Percentiles rank a stretch among this genome's conserved stretches.
Evolutionary conservation across 1,140 invertebrate genomes (phyloP).

Genomic region (Drosophila gunungcola): DNA sequence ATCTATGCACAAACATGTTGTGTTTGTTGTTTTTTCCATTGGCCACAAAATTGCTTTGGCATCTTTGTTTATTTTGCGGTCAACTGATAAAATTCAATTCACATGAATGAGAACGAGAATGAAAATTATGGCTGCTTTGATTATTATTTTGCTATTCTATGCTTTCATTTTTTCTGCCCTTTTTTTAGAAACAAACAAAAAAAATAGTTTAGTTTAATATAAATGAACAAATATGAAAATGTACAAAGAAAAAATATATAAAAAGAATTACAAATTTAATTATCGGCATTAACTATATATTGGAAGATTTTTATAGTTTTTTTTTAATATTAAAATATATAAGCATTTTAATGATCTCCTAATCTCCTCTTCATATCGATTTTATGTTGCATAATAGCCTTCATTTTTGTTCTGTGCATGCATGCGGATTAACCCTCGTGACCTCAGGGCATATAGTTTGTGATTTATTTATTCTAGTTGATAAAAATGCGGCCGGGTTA

Average conservation of each 20-base stretch:
- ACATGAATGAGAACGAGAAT: conserved; percentile 25
- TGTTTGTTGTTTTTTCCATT: conserved; percentile 33
- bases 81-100: conserved; percentile 49
- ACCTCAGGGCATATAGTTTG: conserved; percentile 43
- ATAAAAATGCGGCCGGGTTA: conserved; percentile 47
- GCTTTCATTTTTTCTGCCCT: not conserved
- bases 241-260: too few relatives aligned
- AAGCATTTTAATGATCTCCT: too few relatives aligned
- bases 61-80: conserved; percentile 65
- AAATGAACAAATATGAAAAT: not conserved
- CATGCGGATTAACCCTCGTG: conserved; percentile 11
- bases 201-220: not conserved
- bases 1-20: conserved; percentile 17
- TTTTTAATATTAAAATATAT: too few relatives aligned
- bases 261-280: too few relatives aligned
- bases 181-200: not conserved
- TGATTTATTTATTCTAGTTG: conserved; percentile 59
- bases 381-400: not conserved
- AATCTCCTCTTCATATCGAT: not conserved
- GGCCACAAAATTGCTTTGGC: conserved; percentile 58
- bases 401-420: not conserved
- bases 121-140: conserved; percentile 67
- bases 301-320: too few relatives aligned
- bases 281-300: too few relatives aligned
- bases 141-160: conserved; percentile 11